Base-by-base conservation (phyloP, 2,888 invertebrate species). In the Mimumesa dahlbomi region DNA sequence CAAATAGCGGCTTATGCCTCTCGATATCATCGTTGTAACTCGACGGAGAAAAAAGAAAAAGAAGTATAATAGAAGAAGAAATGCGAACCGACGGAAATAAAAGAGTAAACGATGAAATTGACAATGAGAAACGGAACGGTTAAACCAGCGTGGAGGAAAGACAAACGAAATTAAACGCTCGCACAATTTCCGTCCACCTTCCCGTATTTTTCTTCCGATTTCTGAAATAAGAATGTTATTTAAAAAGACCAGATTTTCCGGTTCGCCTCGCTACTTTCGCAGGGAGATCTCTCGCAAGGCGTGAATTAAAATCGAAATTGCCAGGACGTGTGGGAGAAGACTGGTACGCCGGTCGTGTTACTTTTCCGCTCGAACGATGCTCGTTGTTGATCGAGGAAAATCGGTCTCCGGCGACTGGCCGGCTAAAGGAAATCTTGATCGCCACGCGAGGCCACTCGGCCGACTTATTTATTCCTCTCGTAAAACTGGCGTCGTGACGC, bases 11-110 rank as follows among this genome's bases (percentile, higher is more conserved):
- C 58, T 75, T 75, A 61, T 74, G 48, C 71, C 69, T 64, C 45
- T 73, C 75, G 74, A 79, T 75, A 75, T 77, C 75, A 78, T 76
- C 76, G 56, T 31, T 9, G 42, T 34, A n/a, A n/a, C 7, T 5
- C 13, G 14, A 38, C 16, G 16, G n/a, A 29, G 49, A n/a, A 9
- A 3, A n/a, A 14, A 22, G 31, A 21, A 43, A 53, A 2, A 13
- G 18, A 54, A 46, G 29, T 16, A 40, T 42, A 14, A 6, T n/a
- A 43, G 16, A 21, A 11, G 36, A 18, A n/a, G 43, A 45, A 36
- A 48, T 19, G 70, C 34, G 42, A 36, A 19, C 13, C 21, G 34
- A 36, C 34, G 34, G 31, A 45, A 53, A 54, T 18, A 40, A 22
- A 13, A 16, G 6, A 36, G 19, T 7, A 11, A 7, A n/a, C 3